Percentiles rank a stretch among this genome's conserved stretches.
These are phyloP conservation scores for Anoplophora glabripennis DNA, from an alignment of 1,140 invertebrate genomes.

Conservation along the genomic window DNA sequence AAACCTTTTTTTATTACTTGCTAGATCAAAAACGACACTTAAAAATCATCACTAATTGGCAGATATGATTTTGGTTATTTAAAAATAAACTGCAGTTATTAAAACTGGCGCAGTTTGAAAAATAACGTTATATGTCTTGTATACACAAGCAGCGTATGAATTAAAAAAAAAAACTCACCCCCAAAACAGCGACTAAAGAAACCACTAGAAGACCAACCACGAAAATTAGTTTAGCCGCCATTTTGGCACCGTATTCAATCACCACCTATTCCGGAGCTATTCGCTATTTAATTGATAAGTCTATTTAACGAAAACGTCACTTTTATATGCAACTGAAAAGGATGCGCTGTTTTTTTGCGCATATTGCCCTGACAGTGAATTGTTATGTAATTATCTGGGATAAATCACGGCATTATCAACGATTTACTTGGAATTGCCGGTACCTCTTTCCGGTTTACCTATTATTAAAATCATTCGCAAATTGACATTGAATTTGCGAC, in stretches of 20 bases:
- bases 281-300: neutral
- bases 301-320: neutral
- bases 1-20: too few species aligned
- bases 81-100: too few species aligned
- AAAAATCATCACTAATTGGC: too few species aligned
- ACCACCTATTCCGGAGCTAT: neutral
- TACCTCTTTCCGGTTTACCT: slow-evolving; percentile 23
- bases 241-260: neutral
- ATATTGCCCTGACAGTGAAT: slow-evolving; percentile 34
- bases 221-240: neutral
- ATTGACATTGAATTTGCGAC: slow-evolving; percentile 28
- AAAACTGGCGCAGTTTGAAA: too few species aligned
- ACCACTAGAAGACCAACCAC: neutral
- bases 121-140: too few species aligned
- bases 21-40: too few species aligned
- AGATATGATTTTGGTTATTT: too few species aligned
- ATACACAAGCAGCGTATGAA: neutral
- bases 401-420: slow-evolving; percentile 24
- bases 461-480: slow-evolving; percentile 23
- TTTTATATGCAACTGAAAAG: neutral
- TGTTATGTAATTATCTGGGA: slow-evolving; percentile 33
- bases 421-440: slow-evolving; percentile 24
- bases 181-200: neutral
- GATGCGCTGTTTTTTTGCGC: slow-evolving; percentile 6
- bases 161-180: neutral